Evolutionary conservation across 2,797 vertebrate species (phyloP), one percentile per base, ranked within the genome.

Genomic region (Hapalemur alaotrensis): DNA sequence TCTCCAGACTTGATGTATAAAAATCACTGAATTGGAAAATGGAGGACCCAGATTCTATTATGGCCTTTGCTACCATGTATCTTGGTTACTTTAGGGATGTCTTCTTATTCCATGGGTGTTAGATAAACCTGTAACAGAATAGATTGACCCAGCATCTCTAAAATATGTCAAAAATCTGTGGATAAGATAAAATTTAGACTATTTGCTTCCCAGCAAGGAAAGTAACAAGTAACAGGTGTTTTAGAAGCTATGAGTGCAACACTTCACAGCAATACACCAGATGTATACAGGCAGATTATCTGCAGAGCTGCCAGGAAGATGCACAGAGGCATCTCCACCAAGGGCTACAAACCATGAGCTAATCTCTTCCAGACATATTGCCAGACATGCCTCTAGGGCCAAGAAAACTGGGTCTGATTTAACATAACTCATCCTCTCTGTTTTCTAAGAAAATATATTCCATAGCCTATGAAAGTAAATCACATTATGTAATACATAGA

Each of bases 201-300:
- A 81, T 76, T 76, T 91, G 90, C 67, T 91, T 95, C 91, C 97
- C 86, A 89, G 80, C 67, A 93, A 96, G 83, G 63, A 92, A 95
- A 93, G 67, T 78, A 95, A 97, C 82, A 93, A 93, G 95, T 80
- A 97, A 95, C 96, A 97, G 96, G 95, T 97, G 95, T 95, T 93
- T 96, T 92, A 88, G 93, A 95, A 92, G 81, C 80, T 50, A n/a
- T n/a, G 17, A 84, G 50, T 25, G 30, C 69, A 92, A 88, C 94
- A 94, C 78, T 96, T 97, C 91, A 80, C 70, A 96, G 96, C 80
- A 90, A 95, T 94, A 80, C n/a, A 94, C 93, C 97, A 97, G 97
- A 97, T 98, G 97, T 92, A 90, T 28, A 85, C 4, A 28, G 88
- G 93, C 54, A 94, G 94, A 95, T 94, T 89, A 87, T 88, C 89